These are phyloP conservation scores for Pyrrhia umbra DNA, from an alignment of 2,888 invertebrate species.

Conservation along the genomic window DNA sequence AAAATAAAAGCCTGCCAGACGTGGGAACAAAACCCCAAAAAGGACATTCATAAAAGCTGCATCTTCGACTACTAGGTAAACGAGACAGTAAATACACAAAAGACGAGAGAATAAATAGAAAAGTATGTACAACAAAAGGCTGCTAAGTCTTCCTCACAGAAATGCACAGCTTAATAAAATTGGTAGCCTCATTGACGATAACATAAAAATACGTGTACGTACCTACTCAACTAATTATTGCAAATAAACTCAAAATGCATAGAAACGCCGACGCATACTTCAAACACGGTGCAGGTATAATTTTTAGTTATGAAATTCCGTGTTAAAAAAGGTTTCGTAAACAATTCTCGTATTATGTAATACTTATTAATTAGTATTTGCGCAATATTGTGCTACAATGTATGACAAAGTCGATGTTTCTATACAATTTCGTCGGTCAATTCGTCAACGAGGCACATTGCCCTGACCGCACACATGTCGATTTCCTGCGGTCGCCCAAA, in stretches of 20 bases:
- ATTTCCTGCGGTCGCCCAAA: constrained; percentile 22
- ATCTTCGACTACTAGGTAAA: no score
- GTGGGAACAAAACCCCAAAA: no score
- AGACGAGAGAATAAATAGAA: no score
- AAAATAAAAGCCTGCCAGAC: no score
- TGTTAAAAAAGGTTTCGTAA: background rate
- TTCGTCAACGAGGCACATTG: constrained; percentile 41
- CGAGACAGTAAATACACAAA: no score
- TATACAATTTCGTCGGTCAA: constrained; percentile 22
- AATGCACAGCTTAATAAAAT: constrained; percentile 10
- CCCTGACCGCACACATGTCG: constrained; percentile 35
- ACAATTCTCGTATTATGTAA: background rate
- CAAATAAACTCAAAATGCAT: background rate
- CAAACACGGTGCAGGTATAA: background rate
- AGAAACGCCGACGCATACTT: constrained; percentile 16
- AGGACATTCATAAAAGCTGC: no score
- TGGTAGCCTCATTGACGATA: constrained; percentile 30
- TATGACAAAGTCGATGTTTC: constrained; percentile 15
- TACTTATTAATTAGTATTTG: constrained; percentile 15
- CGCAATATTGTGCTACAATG: constrained; percentile 8
- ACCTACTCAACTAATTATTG: constrained; percentile 7
- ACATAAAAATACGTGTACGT: constrained; percentile 5
- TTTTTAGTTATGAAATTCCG: no score
- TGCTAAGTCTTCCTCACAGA: background rate
- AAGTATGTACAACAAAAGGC: background rate